Conservation (phyloP, 2,797 vertebrate genomes). For the Podarcis lilfordi region DNA sequence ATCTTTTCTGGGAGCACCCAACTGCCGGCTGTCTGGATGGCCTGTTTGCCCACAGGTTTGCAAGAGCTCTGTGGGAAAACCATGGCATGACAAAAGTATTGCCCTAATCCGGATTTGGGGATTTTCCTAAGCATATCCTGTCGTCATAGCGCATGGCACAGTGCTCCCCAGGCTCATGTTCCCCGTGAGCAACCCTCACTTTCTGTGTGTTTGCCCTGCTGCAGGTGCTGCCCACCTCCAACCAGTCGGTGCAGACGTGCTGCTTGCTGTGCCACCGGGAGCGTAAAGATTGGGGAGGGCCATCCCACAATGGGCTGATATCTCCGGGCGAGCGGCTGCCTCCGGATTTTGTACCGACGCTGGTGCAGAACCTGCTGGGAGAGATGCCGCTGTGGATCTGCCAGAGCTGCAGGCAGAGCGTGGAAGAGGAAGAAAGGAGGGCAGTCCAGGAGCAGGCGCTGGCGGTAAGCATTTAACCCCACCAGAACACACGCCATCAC, state of each 20-base stretch:
- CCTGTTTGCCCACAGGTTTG: neutral
- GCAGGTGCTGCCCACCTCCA: constrained; percentile 77
- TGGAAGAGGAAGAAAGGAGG: constrained; percentile 96
- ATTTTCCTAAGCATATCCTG: neutral
- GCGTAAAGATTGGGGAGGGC: constrained; percentile 95
- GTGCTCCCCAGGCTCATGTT: neutral
- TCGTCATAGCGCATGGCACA: neutral
- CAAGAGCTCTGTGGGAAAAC: neutral
- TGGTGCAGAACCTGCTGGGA: constrained; percentile 96
- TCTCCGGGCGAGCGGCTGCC: constrained; percentile 91
- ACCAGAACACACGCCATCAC: neutral
- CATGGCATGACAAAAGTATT: too few species aligned
- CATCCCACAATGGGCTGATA: constrained; percentile 90
- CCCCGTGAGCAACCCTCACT: neutral
- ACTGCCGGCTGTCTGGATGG: neutral
- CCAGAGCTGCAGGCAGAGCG: constrained; percentile 97
- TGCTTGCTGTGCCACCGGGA: constrained; percentile 97
- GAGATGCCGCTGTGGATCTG: constrained; percentile 99
- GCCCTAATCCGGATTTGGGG: too few species aligned
- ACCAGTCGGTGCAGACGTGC: constrained; percentile 93
- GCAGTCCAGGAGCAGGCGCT: constrained; percentile 90
- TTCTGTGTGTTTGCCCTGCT: constrained; percentile 58
- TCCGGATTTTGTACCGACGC: constrained; percentile 92
- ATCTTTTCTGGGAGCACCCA: neutral
- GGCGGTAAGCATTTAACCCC: constrained; percentile 80